phyloP scores from a whole-genome alignment of 2,113 vertebrate genomes.

The Prolemur simus region DNA sequence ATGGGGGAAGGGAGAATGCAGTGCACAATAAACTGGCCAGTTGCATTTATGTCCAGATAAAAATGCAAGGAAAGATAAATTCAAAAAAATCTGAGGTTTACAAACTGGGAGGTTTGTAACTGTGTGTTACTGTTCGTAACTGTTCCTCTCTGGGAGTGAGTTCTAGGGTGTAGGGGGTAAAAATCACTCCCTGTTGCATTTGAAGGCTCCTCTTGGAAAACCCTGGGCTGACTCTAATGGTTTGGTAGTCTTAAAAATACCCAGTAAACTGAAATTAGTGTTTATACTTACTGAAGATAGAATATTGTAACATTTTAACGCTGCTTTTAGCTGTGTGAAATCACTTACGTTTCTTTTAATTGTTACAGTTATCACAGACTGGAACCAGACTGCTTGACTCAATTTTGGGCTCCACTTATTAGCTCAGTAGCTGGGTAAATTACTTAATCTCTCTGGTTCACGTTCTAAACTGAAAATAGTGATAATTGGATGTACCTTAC shows the following conservation, averaged over 20 bases:
- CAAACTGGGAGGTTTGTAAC: neutral
- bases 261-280: neutral
- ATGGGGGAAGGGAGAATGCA: fast-evolving
- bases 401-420: neutral
- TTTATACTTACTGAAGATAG: neutral
- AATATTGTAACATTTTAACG: neutral
- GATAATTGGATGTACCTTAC: neutral
- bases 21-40: neutral
- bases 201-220: neutral
- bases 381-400: neutral
- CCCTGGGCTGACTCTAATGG: neutral
- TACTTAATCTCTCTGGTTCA: neutral
- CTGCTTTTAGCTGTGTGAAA: neutral
- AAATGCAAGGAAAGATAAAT: neutral
- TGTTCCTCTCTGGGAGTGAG: neutral
- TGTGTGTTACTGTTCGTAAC: no score
- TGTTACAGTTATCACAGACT: neutral
- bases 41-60: neutral
- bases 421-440: neutral
- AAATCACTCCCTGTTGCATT: neutral
- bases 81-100: neutral
- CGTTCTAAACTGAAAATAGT: neutral
- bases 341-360: neutral
- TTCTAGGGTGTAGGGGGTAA: neutral
- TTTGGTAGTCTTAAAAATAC: conserved; percentile 5